Percentiles rank a stretch among this genome's conserved stretches.
phyloP scores from a whole-genome alignment of 2,888 invertebrate genomes.

The Epinotia demarniana region DNA sequence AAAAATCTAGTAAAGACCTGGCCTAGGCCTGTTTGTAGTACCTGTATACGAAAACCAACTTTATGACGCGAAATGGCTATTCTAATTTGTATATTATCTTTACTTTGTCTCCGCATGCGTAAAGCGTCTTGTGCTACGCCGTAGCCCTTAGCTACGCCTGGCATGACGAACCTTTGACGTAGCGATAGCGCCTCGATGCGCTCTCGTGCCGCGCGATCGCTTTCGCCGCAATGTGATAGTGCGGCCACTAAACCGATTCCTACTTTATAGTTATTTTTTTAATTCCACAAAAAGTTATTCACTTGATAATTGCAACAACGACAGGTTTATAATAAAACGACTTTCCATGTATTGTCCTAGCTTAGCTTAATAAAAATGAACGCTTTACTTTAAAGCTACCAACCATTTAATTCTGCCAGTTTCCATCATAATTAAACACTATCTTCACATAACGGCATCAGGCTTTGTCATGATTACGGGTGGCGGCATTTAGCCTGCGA shows the following conservation, averaged over 20 bases:
- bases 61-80: too few relatives aligned
- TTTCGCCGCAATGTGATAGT: too few relatives aligned
- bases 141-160: background rate
- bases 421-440: conserved; percentile 23
- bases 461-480: conserved; percentile 64
- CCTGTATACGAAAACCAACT: too few relatives aligned
- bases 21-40: too few relatives aligned
- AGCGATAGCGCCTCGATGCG: too few relatives aligned
- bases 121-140: background rate
- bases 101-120: background rate
- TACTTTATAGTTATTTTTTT: too few relatives aligned
- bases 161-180: too few relatives aligned
- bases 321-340: background rate
- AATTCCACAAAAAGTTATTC: too few relatives aligned
- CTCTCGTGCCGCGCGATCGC: too few relatives aligned
- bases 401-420: conserved; percentile 8
- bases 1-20: too few relatives aligned
- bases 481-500: conserved; percentile 47
- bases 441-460: conserved; percentile 47
- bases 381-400: background rate
- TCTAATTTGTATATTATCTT: too few relatives aligned
- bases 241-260: too few relatives aligned
- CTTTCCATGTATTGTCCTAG: background rate
- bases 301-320: background rate
- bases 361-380: conserved; percentile 1